Evolutionary conservation across 2,888 invertebrate species (phyloP), one percentile per base, ranked within the genome.

Genomic region (Pachycephus smyrnensis): DNA sequence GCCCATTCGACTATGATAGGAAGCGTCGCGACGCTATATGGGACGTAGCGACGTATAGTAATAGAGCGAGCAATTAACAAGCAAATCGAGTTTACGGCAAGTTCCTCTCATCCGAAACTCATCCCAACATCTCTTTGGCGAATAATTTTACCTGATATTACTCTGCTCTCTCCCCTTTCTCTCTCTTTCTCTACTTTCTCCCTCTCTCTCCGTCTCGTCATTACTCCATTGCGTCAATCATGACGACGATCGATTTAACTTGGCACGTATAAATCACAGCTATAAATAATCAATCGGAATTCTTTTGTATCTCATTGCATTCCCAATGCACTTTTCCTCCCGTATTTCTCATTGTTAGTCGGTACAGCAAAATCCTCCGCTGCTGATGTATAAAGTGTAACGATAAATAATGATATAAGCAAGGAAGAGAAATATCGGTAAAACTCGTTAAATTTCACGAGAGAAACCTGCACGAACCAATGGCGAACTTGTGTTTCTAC

Each of bases 51-150:
- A 9, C 40, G 23, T 55, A 23, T 23, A 23, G 23, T 23, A 9
- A 6, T 9, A 9, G 40, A 55, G 71, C 12, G 71, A 71, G 71
- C 32, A 71, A 30, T 71, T 71, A 71, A 30, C 31, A 71, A 71
- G 32, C 71, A 71, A 71, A 71, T 71, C 31, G 71, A 71, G 71
- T 71, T 71, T 71, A 71, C 40, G 40, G 23, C 23, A 55, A 55
- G 40, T 55, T 55, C 6, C 40, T 23, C 40, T 23, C 40, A 15
- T 23, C 40, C 23, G 40, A 23, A 55, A 55, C 23, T 55, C 40
- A 2, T 55, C 23, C 40, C 15, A 23, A 23, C 23, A 23, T 23
- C 40, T 23, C 40, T 33, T 33, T 55, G 9, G 1, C 23, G 23
- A 23, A 55, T 55, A 55, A 55, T 55, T 55, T 40, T 40, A 15